These are phyloP conservation scores for Cochlearius cochlearius DNA, from an alignment of 2,113 vertebrate species.

Conservation along the genomic window DNA sequence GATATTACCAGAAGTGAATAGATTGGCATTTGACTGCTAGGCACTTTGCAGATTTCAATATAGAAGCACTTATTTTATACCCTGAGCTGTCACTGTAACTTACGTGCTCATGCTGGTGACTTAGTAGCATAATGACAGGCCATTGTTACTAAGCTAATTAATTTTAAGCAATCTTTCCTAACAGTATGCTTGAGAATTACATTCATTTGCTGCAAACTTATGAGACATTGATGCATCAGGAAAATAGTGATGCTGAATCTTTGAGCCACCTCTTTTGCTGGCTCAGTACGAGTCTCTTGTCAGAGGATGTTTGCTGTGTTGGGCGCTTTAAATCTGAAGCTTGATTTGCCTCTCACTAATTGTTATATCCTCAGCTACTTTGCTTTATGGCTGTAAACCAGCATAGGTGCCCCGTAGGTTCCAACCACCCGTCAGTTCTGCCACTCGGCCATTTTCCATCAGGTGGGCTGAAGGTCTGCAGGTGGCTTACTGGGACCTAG, in stretches of 20 bases:
- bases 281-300: neutral
- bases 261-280: neutral
- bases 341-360: neutral
- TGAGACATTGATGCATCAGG: neutral
- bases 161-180: conserved; percentile 56
- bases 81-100: conserved; percentile 58
- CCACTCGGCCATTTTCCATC: neutral
- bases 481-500: neutral
- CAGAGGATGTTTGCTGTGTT: neutral
- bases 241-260: neutral
- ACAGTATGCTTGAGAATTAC: conserved; percentile 32
- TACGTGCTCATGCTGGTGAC: conserved; percentile 49
- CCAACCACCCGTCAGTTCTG: neutral
- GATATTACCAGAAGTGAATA: conserved; percentile 43
- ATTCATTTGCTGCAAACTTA: conserved; percentile 2
- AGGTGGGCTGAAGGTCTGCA: neutral
- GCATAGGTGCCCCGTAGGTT: neutral
- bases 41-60: conserved; percentile 48
- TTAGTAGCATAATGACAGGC: conserved; percentile 57
- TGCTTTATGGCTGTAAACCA: neutral
- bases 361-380: neutral
- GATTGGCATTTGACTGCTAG: conserved; percentile 64
- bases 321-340: neutral
- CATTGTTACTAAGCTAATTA: conserved; percentile 66
- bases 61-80: conserved; percentile 61